Evolutionary conservation across 2,888 invertebrate species (phyloP).

Genomic region (Scotopteryx bipunctaria): DNA sequence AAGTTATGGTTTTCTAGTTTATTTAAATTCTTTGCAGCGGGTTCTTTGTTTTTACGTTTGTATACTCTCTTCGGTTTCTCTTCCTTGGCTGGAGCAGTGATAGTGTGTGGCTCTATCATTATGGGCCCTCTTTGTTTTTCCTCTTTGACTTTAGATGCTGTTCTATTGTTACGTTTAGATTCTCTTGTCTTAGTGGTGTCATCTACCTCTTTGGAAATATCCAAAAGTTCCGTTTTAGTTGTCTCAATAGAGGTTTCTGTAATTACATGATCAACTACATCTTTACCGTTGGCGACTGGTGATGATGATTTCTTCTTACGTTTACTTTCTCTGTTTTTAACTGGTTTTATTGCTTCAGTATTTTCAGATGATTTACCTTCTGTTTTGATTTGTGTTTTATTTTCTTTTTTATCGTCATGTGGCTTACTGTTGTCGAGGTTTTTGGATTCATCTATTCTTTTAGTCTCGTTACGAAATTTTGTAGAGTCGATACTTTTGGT

Average conservation of each 20-base stretch:
- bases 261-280: not conserved
- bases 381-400: slow-evolving; percentile 2
- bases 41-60: slow-evolving; percentile 23
- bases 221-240: slow-evolving; percentile 2
- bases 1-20: slow-evolving; percentile 7
- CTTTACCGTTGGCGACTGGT: slow-evolving; percentile 4
- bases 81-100: slow-evolving; percentile 17
- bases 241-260: slow-evolving; percentile 16
- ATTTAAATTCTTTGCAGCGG: not conserved
- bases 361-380: slow-evolving; percentile 1
- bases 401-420: not conserved
- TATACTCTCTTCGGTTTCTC: slow-evolving; percentile 20
- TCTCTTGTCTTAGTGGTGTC: slow-evolving; percentile 17
- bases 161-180: slow-evolving; percentile 19
- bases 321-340: slow-evolving; percentile 11
- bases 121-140: slow-evolving; percentile 19
- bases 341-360: not conserved
- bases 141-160: slow-evolving; percentile 19
- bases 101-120: slow-evolving; percentile 22
- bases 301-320: slow-evolving; percentile 16
- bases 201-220: slow-evolving; percentile 1
- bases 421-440: not conserved
- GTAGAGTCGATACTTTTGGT: not conserved
- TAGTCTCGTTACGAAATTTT: slow-evolving; percentile 1
- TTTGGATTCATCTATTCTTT: not conserved